Percentiles rank a stretch among this genome's conserved stretches.
Conservation (phyloP, 2,797 vertebrate genomes). For the Acropternis orthonyx region DNA sequence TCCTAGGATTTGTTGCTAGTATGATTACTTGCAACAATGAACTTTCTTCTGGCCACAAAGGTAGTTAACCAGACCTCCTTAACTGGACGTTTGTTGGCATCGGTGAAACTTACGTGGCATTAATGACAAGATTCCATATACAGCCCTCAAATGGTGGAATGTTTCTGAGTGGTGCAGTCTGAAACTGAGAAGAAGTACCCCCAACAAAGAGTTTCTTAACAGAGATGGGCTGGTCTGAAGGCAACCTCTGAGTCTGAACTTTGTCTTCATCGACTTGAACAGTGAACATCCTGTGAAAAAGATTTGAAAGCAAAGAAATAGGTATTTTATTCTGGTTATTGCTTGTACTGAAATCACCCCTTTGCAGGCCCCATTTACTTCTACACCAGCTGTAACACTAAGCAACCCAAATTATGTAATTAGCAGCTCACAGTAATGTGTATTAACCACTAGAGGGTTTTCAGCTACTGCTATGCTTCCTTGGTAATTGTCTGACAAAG, state of each 20-base stretch:
- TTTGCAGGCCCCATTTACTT: neutral
- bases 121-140: conserved; percentile 96
- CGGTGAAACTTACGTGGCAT: conserved; percentile 82
- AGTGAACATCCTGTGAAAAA: conserved; percentile 80
- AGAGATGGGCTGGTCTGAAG: conserved; percentile 82
- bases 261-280: conserved; percentile 93
- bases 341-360: neutral
- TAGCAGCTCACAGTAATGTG: neutral
- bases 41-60: neutral
- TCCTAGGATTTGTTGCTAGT: neutral
- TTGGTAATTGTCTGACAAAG: neutral
- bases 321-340: neutral
- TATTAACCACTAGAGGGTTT: neutral
- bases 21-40: neutral
- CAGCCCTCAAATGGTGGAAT: conserved; percentile 91
- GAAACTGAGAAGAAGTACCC: conserved; percentile 83
- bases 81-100: neutral
- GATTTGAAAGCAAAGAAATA: conserved; percentile 22
- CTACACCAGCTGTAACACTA: neutral
- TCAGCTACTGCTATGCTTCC: neutral
- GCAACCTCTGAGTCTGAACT: conserved; percentile 81
- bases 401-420: neutral
- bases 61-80: neutral
- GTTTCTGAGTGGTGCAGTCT: conserved; percentile 80
- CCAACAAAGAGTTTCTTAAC: conserved; percentile 89